Percentiles rank a stretch among this genome's conserved stretches.
Evolutionary conservation across 2,797 vertebrate genomes (phyloP).

Genomic region (Apodemus agrarius): DNA sequence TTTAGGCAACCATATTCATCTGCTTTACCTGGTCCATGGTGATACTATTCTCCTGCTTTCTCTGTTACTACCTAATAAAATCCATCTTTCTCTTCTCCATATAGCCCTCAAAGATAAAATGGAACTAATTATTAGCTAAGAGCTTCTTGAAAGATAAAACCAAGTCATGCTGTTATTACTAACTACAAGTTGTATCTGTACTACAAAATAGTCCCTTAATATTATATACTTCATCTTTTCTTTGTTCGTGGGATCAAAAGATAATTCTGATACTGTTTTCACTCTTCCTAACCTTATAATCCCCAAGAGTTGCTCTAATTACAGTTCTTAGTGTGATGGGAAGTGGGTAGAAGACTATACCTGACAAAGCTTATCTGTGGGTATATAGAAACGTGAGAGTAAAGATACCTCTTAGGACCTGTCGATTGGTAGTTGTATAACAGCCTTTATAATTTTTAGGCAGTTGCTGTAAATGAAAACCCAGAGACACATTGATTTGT

Average conservation of each 20-base stretch:
- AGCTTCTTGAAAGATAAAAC: neutral
- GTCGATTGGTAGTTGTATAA: neutral
- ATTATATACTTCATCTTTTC: neutral
- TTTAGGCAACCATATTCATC: neutral
- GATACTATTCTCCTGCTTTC: neutral
- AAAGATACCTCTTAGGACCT: neutral
- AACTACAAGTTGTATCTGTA: neutral
- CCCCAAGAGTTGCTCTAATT: neutral
- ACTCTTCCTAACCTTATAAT: neutral
- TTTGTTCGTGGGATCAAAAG: neutral
- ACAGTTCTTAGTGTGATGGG: neutral
- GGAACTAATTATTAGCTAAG: neutral
- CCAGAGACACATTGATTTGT: neutral
- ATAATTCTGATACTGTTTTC: neutral
- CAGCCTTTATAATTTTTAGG: neutral
- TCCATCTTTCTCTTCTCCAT: neutral
- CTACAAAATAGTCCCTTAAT: neutral
- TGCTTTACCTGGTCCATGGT: neutral
- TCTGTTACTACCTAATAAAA: neutral
- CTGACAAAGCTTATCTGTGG: neutral
- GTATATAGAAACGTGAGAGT: neutral
- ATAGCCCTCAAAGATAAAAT: neutral
- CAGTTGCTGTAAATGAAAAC: constrained; percentile 19
- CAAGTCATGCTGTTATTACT: neutral
- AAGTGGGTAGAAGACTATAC: neutral